Evolutionary conservation across 1,140 invertebrate species (phyloP).

Genomic region (Hesperophylax magnus): DNA sequence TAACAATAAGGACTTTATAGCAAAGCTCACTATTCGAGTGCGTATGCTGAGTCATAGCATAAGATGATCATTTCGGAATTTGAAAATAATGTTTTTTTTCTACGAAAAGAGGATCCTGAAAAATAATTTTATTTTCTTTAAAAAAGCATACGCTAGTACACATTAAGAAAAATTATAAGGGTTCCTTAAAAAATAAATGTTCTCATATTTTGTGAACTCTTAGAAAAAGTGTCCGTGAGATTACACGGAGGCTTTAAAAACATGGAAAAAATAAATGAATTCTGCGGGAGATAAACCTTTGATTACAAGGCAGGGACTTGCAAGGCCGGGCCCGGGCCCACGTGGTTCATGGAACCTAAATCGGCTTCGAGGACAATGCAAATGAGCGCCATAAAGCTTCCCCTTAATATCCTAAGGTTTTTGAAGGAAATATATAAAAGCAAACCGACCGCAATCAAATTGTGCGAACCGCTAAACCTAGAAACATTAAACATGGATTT

Average conservation of each 20-base stretch:
- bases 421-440: conserved; percentile 46
- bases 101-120: too few species aligned
- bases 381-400: conserved; percentile 46
- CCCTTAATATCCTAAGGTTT: conserved; percentile 42
- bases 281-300: conserved; percentile 15
- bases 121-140: too few species aligned
- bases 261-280: background rate
- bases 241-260: background rate
- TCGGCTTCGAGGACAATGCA: conserved; percentile 45
- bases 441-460: conserved; percentile 54
- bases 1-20: too few species aligned
- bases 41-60: too few species aligned
- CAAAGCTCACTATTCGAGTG: too few species aligned
- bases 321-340: background rate
- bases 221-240: too few species aligned
- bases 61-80: too few species aligned
- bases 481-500: conserved; percentile 57
- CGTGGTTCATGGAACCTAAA: conserved; percentile 9
- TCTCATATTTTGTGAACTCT: too few species aligned
- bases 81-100: too few species aligned
- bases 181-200: too few species aligned
- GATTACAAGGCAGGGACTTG: background rate
- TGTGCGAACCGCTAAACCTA: conserved; percentile 49
- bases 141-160: too few species aligned
- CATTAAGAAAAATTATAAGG: too few species aligned